These are phyloP conservation scores for Leptura quadrifasciata DNA, from an alignment of 2,888 invertebrate species.

Conservation along the genomic window DNA sequence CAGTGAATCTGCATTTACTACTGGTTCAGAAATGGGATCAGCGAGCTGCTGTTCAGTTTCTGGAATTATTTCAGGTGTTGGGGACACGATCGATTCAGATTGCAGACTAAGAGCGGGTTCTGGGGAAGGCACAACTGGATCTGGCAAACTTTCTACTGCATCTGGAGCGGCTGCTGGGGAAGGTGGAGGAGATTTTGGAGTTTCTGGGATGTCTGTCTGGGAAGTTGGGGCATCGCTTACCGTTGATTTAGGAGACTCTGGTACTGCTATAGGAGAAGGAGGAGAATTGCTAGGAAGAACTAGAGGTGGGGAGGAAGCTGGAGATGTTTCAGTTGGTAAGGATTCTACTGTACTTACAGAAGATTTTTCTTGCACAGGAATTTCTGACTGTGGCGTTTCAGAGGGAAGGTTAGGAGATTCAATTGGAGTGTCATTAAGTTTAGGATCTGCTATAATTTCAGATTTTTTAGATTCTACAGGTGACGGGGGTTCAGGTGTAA, in stretches of 20 bases:
- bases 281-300: not conserved
- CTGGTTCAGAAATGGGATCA: slow-evolving; percentile 56
- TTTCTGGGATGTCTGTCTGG: not conserved
- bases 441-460: slow-evolving; percentile 17
- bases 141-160: slow-evolving; percentile 26
- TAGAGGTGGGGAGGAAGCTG: not conserved
- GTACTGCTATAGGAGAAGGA: not conserved
- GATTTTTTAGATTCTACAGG: slow-evolving; percentile 42
- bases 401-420: not conserved
- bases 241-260: not conserved
- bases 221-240: not conserved
- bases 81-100: slow-evolving; percentile 21
- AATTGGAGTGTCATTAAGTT: slow-evolving; percentile 24
- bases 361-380: not conserved
- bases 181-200: not conserved
- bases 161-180: slow-evolving; percentile 28
- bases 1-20: slow-evolving; percentile 71
- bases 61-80: slow-evolving; percentile 31
- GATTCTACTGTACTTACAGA: not conserved
- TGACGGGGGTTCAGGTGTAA: not conserved
- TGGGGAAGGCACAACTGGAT: slow-evolving; percentile 27
- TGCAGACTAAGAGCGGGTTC: slow-evolving; percentile 26
- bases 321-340: not conserved
- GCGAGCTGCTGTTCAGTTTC: slow-evolving; percentile 38
- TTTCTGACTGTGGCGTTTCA: slow-evolving; percentile 23